Evolutionary conservation across 2,113 vertebrate genomes (phyloP), one percentile per base, ranked within the genome.

Genomic region (Speoplatyrhinus poulsoni): DNA sequence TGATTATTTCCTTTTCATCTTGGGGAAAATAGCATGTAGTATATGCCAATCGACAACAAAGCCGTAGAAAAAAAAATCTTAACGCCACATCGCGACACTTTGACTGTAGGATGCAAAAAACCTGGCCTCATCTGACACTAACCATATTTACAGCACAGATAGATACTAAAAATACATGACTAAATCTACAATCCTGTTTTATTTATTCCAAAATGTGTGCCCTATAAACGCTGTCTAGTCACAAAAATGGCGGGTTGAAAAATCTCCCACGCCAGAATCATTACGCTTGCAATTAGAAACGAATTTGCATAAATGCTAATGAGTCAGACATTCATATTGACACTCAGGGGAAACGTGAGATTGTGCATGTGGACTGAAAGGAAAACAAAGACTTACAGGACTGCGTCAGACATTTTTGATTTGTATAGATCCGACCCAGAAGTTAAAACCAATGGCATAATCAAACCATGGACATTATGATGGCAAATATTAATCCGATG

Each of bases 221-320:
- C 81, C 61, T 69, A 83, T 74, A 71, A 69, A 60, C 59, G 69
- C 77, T 26, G 26, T 26, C 26, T 26, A 61, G 69, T 33, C 82
- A 88, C 72, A 85, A 82, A 86, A 85, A 90, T 91, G 90, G 88
- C 88, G 88, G 83, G 75, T 56, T 77, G 86, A 81, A 80, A 80
- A 84, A 85, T 85, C 75, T 90, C 87, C 79, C 85, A 87, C 86
- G 89, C 76, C 83, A 80, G 65, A 86, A 83, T 89, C 84, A 92
- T 89, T 91, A 90, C 89, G 81, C 70, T 83, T 91, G 92, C 93
- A 95, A 97, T 96, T 96, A 96, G 91, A 89, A 85, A 79, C 82
- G 89, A 72, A 95, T 98, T 96, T 95, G 86, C 96, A 97, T 96
- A 95, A 94, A 96, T 97, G 95, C 94, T 96, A 96, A 97, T 92